These are phyloP conservation scores for Podarcis siculus DNA, from an alignment of 2,797 vertebrate species.

Conservation along the genomic window DNA sequence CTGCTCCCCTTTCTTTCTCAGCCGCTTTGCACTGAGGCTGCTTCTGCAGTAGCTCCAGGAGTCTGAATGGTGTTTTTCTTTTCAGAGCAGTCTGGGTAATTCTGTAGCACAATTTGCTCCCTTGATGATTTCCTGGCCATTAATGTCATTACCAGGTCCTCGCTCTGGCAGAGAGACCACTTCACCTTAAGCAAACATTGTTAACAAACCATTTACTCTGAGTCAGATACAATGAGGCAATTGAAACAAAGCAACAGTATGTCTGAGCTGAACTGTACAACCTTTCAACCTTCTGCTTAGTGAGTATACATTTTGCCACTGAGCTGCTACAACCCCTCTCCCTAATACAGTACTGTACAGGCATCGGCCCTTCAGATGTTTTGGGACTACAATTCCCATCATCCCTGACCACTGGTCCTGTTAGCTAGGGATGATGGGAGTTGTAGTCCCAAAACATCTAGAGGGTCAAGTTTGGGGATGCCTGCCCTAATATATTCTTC, in stretches of 20 bases:
- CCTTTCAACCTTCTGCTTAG: too few relatives aligned
- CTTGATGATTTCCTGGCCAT: constrained; percentile 19
- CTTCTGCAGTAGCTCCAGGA: constrained; percentile 8
- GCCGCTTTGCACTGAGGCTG: neutral
- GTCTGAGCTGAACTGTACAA: too few relatives aligned
- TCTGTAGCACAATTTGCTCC: neutral
- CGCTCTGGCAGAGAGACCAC: neutral
- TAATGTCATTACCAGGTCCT: fast-evolving
- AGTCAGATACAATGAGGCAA: neutral
- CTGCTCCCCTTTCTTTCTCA: neutral
- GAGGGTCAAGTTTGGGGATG: too few relatives aligned
- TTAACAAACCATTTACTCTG: neutral
- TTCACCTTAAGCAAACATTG: neutral
- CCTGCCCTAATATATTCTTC: too few relatives aligned
- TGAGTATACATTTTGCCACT: too few relatives aligned
- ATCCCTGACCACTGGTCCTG: too few relatives aligned
- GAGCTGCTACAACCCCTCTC: too few relatives aligned
- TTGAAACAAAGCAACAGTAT: neutral
- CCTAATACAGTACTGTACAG: too few relatives aligned
- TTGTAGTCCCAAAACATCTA: too few relatives aligned
- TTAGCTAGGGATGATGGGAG: too few relatives aligned
- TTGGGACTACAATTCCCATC: too few relatives aligned
- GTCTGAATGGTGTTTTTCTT: neutral
- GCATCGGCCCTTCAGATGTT: too few relatives aligned
- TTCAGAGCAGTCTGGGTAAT: neutral